A percentile compares a stretch with the other conserved stretches of the same genome.
These are phyloP conservation scores for Plectropomus leopardus DNA, from an alignment of 2,113 vertebrate genomes.

Conservation along the genomic window DNA sequence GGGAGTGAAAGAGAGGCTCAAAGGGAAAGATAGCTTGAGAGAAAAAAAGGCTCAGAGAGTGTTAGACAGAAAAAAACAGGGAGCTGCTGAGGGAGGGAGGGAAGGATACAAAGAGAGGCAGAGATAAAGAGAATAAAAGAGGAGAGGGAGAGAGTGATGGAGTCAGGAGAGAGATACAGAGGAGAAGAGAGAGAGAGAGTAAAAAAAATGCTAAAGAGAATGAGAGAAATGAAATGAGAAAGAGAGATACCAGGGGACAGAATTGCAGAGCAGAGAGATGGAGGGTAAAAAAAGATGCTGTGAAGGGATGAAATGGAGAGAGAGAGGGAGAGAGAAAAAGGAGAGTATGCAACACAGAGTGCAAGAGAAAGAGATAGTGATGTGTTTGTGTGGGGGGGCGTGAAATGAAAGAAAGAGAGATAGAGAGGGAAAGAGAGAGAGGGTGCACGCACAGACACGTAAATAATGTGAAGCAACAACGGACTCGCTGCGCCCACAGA, in stretches of 20 bases:
- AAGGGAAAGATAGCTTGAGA: constrained; percentile 71
- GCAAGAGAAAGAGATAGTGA: constrained; percentile 61
- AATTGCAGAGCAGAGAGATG: constrained; percentile 45
- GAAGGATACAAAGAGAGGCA: constrained; percentile 66
- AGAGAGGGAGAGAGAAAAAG: constrained; percentile 17
- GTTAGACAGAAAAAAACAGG: constrained; percentile 52
- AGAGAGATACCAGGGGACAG: constrained; percentile 52
- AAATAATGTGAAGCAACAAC: constrained; percentile 87
- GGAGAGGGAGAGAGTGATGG: constrained; percentile 54
- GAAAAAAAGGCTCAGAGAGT: constrained; percentile 63
- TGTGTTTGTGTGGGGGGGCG: constrained; percentile 62
- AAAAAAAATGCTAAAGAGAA: constrained; percentile 48
- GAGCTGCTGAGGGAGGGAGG: constrained; percentile 62
- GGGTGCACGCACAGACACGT: constrained; percentile 84
- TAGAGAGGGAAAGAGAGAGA: constrained; percentile 51
- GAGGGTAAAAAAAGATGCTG: constrained; percentile 49
- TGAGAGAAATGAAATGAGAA: constrained; percentile 52
- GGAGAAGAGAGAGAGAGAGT: constrained; percentile 22
- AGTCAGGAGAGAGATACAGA: constrained; percentile 49
- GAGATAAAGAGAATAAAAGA: constrained; percentile 74
- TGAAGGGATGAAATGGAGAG: constrained; percentile 43
- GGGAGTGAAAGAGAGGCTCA: constrained; percentile 64
- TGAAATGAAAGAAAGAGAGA: constrained; percentile 66
- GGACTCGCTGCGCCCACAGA: constrained; percentile 79
- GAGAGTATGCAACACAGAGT: constrained; percentile 43